Percentiles rank a stretch among this genome's conserved stretches.
Conservation (phyloP, 2,888 invertebrate species). For the Salpingus planirostris region DNA sequence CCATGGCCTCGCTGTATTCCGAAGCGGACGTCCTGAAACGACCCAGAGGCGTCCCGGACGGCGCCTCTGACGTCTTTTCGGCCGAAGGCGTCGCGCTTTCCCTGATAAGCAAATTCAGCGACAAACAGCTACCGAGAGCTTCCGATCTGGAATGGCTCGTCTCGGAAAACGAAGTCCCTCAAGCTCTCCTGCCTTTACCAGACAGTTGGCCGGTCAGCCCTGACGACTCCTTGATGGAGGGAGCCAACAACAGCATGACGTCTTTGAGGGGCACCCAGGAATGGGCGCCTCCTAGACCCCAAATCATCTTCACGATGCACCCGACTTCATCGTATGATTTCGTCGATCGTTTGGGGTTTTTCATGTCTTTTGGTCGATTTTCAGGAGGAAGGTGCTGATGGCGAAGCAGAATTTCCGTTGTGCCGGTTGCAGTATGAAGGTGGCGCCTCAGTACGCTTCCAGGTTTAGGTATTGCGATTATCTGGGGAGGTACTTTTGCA, state of each 20-base stretch:
- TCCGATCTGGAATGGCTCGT: constrained; percentile 75
- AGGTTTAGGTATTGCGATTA: constrained; percentile 77
- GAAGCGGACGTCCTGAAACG: constrained; percentile 44
- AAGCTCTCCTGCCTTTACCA: constrained; percentile 67
- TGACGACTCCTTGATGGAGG: constrained; percentile 54
- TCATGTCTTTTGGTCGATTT: not conserved
- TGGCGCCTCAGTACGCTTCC: constrained; percentile 61
- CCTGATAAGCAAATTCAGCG: constrained; percentile 65
- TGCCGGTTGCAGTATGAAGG: constrained; percentile 77
- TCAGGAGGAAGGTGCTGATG: constrained; percentile 55
- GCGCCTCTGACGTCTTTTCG: constrained; percentile 46
- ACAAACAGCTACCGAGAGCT: constrained; percentile 65
- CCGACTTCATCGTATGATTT: constrained; percentile 52
- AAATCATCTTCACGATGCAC: constrained; percentile 74
- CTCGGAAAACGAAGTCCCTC: constrained; percentile 68
- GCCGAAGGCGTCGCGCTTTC: constrained; percentile 75
- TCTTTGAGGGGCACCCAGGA: constrained; percentile 64
- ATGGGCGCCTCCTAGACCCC: constrained; percentile 79
- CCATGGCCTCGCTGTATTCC: constrained; percentile 56
- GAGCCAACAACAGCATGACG: constrained; percentile 38
- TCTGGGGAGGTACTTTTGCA: constrained; percentile 76
- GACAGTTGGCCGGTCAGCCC: constrained; percentile 60
- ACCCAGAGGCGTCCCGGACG: constrained; percentile 41
- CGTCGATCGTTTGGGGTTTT: not conserved
- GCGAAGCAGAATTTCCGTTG: constrained; percentile 69